These are phyloP conservation scores for Rhagologus leucostigma DNA, from an alignment of 2,113 vertebrate genomes.

Conservation along the genomic window DNA sequence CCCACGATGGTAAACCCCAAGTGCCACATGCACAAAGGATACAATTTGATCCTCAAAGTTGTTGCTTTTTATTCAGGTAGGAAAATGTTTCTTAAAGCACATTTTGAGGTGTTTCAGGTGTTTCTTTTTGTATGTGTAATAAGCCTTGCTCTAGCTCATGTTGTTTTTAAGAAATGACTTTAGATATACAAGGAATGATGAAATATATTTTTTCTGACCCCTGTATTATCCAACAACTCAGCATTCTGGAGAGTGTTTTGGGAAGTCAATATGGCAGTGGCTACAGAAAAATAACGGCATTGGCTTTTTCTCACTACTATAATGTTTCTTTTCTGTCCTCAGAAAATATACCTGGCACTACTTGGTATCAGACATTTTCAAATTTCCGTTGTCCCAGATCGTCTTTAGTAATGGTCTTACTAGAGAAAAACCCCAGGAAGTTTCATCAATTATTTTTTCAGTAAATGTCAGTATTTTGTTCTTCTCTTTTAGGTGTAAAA, in stretches of 20 bases:
- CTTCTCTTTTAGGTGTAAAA: neutral
- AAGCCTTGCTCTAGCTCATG: neutral
- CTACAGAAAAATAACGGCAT: neutral
- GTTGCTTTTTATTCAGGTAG: neutral
- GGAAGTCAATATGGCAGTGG: neutral
- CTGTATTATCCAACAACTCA: neutral
- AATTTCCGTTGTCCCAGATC: neutral
- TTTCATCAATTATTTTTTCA: neutral
- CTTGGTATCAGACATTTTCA: neutral
- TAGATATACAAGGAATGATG: neutral
- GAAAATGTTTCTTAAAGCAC: neutral
- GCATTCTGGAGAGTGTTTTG: neutral
- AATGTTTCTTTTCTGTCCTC: neutral
- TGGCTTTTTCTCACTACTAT: neutral
- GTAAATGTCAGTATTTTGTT: neutral
- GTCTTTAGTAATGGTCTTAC: neutral
- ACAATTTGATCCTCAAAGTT: neutral
- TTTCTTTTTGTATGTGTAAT: neutral
- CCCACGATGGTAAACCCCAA: rapidly evolving
- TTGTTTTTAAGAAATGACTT: neutral
- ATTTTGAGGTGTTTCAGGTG: neutral
- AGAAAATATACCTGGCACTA: neutral
- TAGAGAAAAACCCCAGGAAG: neutral
- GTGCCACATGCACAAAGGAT: neutral
- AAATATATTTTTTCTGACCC: neutral